Evolutionary conservation across 2,797 vertebrate genomes (phyloP), one percentile per base, ranked within the genome.

Genomic region (Halcyon chelicuti): DNA sequence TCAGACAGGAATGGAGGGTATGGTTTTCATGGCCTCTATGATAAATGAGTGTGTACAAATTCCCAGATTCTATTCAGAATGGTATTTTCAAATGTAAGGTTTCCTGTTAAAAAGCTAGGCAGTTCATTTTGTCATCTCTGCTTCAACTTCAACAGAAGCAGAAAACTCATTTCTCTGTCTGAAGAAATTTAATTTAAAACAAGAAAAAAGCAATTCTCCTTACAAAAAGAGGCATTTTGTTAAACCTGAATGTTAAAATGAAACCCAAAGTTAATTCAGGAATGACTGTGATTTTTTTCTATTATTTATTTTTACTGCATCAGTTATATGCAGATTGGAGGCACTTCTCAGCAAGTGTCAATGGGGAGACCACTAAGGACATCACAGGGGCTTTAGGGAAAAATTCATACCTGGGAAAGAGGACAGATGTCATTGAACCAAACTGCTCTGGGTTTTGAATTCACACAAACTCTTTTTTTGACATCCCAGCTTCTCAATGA

Each of bases 181-280:
- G 67, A 93, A 92, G 40, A 93, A 92, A 85, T 70, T 51, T 85
- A 87, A 90, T 96, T 94, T 95, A 88, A 93, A 96, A 85, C 47
- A 90, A 94, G 79, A 82, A 93, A 91, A 78, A 77, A 72, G 57
- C 37, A 57, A 86, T 86, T 83, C 54, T 85, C 44, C 68, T 68
- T 40, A 87, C 40, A 77, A 86, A 88, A 80, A 63, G 67, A 70
- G 37, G n/a, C 10, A 57, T 95, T 94, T 78, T 90, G 40, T 82
- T 89, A 91, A 91, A 72, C 23, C 3, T 25, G 42, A 60, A 70
- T 62, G 66, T 73, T 95, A 95, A 94, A 94, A 90, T 40, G 85
- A 91, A 90, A 17, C 7, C 2, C 44, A 60, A 73, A 86, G 58
- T 75, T 81, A 94, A 76, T 84, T 82, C 57, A 37, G 72, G 39